Evolutionary conservation across 1,140 invertebrate genomes (phyloP).

Genomic region (Charaxes varanes): DNA sequence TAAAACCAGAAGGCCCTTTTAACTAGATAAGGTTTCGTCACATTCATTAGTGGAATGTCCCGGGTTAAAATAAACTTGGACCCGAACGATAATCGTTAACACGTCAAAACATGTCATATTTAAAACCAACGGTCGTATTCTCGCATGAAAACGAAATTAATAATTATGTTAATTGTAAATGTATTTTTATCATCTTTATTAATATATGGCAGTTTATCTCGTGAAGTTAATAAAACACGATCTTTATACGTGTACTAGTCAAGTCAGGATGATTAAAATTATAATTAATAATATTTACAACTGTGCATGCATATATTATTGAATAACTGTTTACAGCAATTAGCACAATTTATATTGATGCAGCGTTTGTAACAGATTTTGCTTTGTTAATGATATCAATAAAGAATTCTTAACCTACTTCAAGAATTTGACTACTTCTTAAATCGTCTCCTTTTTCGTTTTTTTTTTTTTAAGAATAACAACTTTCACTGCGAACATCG

Average conservation of each 20-base stretch:
- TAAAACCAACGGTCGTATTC: constrained; percentile 38
- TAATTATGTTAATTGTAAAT: constrained; percentile 42
- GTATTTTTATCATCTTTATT: constrained; percentile 30
- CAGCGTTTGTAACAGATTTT: constrained; percentile 11
- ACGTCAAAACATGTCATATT: constrained; percentile 50
- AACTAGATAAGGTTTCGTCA: constrained; percentile 25
- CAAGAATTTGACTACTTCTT: not conserved
- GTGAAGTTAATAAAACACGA: constrained; percentile 25
- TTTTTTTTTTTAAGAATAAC: no score
- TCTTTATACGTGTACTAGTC: constrained; percentile 27
- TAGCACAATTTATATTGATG: constrained; percentile 15
- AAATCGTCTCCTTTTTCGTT: not conserved
- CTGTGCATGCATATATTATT: constrained; percentile 21
- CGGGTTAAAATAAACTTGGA: constrained; percentile 29
- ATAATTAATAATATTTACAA: constrained; percentile 35
- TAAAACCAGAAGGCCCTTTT: not conserved
- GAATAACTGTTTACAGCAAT: constrained; percentile 27
- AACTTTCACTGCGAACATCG: no score
- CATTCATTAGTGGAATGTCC: constrained; percentile 34
- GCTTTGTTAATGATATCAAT: not conserved
- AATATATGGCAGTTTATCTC: constrained; percentile 27
- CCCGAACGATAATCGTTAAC: constrained; percentile 46
- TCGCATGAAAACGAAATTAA: constrained; percentile 33
- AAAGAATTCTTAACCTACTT: not conserved
- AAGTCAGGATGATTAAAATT: constrained; percentile 22